phyloP scores from a whole-genome alignment of 1,140 invertebrate genomes.

The Papilio xuthus region DNA sequence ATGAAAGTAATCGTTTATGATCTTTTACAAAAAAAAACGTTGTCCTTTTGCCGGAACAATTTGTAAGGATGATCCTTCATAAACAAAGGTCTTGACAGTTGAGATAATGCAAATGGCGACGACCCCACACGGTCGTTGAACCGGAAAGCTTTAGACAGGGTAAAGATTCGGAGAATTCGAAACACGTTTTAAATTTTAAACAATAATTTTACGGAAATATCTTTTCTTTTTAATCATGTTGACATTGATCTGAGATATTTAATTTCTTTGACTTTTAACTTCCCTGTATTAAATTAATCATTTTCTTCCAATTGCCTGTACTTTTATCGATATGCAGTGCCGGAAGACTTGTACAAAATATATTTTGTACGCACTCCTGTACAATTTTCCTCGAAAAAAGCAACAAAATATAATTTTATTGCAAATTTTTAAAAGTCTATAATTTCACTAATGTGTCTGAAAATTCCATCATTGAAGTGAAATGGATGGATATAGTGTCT shows the following conservation, averaged over 20 bases:
- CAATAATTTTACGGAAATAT: neutral
- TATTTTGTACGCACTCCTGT: too few relatives aligned
- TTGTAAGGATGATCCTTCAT: neutral
- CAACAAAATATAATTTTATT: too few relatives aligned
- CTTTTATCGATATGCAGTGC: too few relatives aligned
- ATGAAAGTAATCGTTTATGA: neutral
- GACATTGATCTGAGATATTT: neutral
- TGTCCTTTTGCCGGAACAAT: neutral
- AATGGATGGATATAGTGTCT: too few relatives aligned
- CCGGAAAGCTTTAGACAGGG: conserved; percentile 4
- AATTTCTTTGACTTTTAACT: too few relatives aligned
- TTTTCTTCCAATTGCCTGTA: neutral
- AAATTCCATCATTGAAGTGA: too few relatives aligned
- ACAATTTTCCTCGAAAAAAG: too few relatives aligned
- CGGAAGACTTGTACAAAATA: too few relatives aligned
- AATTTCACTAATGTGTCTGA: too few relatives aligned
- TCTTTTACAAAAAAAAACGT: neutral
- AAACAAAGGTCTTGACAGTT: conserved; percentile 13
- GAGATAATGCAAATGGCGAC: neutral
- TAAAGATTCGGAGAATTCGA: neutral
- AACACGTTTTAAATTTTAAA: neutral
- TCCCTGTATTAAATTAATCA: neutral
- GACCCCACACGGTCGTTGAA: neutral
- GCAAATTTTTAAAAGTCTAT: too few relatives aligned
- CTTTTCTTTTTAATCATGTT: neutral